phyloP scores from a whole-genome alignment of 2,113 vertebrate species.

The Callorhinus ursinus region DNA sequence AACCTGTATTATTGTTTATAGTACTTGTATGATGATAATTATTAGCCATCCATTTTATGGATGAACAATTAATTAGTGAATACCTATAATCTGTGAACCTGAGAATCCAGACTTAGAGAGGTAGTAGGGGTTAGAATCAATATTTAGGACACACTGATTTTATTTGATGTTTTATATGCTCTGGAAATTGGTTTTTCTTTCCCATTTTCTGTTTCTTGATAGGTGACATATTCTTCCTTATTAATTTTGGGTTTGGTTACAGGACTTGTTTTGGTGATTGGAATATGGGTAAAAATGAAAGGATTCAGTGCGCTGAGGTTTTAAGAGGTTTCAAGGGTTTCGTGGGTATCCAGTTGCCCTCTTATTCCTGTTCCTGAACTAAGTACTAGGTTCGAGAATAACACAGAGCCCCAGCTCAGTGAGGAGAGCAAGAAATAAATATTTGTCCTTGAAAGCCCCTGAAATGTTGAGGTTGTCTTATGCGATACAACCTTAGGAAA shows the following conservation, averaged over 20 bases:
- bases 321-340: background rate
- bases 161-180: background rate
- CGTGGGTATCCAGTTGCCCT: background rate
- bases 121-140: background rate
- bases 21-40: background rate
- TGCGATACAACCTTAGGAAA: background rate
- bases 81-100: background rate
- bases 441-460: conserved; percentile 16
- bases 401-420: background rate
- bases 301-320: background rate
- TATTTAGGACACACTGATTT: background rate
- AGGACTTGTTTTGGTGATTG: background rate
- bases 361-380: background rate
- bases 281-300: background rate
- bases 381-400: background rate
- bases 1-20: background rate
- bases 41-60: background rate
- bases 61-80: background rate
- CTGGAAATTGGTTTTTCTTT: background rate
- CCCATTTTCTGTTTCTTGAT: background rate
- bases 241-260: background rate
- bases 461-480: background rate
- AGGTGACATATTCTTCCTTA: background rate
- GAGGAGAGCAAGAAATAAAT: background rate
- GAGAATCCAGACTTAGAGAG: background rate